phyloP scores from a whole-genome alignment of 2,797 vertebrate species.

The Clarias laeviceps region DNA sequence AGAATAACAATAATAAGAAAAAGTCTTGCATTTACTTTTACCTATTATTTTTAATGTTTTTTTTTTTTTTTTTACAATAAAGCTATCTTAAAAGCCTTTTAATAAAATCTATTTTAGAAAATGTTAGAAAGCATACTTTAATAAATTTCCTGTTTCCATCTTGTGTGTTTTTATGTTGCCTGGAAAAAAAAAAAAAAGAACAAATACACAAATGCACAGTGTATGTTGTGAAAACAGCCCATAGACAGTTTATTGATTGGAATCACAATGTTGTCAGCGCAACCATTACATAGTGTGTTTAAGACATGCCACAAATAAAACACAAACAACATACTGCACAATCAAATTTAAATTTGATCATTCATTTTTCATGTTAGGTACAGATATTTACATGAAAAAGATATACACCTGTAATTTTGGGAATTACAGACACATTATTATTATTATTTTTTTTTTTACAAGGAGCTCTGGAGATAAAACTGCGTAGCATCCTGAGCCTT shows the following conservation, averaged over 20 bases:
- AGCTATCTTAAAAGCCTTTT: neutral
- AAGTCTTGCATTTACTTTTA: neutral
- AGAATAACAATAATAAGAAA: neutral
- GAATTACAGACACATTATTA: slow-evolving; percentile 48
- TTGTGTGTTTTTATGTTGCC: neutral
- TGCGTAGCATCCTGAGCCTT: slow-evolving; percentile 53
- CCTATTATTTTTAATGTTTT: neutral
- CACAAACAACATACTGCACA: slow-evolving; percentile 71
- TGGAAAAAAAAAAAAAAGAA: neutral
- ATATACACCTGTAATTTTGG: slow-evolving; percentile 64
- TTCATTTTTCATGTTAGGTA: slow-evolving; percentile 73
- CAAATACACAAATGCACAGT: slow-evolving; percentile 53
- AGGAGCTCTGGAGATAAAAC: slow-evolving; percentile 49
- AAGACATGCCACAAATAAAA: slow-evolving; percentile 86
- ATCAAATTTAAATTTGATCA: slow-evolving; percentile 64
- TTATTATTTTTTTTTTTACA: slow-evolving; percentile 37
- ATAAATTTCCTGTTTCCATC: no score
- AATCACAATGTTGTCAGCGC: slow-evolving; percentile 77
- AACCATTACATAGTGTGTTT: slow-evolving; percentile 71
- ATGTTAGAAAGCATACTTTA: neutral
- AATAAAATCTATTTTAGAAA: neutral
- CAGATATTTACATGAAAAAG: slow-evolving; percentile 79
- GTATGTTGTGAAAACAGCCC: slow-evolving; percentile 76
- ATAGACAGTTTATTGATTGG: slow-evolving; percentile 81
- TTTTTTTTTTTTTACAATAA: slow-evolving; percentile 5